A percentile compares a stretch with the other conserved stretches of the same genome.
Conservation (phyloP, 2,113 vertebrate genomes). For the Himantopus leucocephalus region DNA sequence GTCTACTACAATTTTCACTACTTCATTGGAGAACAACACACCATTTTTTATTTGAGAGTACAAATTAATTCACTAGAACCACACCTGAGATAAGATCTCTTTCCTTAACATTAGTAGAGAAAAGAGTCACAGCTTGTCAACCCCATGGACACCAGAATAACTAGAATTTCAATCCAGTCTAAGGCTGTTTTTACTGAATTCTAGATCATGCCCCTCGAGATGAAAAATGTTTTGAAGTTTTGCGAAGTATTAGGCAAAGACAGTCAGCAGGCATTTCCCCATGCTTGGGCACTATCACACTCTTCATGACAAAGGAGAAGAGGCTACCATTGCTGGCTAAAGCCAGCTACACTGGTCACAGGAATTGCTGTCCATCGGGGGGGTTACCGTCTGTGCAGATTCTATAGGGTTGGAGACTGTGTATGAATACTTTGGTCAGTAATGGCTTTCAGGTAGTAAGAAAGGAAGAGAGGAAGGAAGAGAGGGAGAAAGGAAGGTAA, state of each 20-base stretch:
- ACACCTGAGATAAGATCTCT: neutral
- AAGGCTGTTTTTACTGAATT: neutral
- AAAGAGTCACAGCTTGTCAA: neutral
- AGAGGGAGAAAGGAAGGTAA: neutral
- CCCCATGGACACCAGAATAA: neutral
- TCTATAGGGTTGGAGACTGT: neutral
- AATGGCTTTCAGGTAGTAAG: neutral
- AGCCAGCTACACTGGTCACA: neutral
- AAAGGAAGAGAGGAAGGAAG: neutral
- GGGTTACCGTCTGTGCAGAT: neutral
- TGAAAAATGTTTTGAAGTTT: neutral
- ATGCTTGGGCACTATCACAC: neutral
- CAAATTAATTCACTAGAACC: neutral
- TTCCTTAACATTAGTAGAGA: neutral
- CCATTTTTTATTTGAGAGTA: neutral
- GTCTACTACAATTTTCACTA: neutral
- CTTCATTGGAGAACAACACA: neutral
- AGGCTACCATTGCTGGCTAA: neutral
- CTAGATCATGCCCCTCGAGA: accelerated
- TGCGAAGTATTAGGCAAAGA: neutral
- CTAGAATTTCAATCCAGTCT: neutral
- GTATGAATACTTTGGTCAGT: neutral
- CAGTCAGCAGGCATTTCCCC: neutral
- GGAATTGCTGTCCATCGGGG: neutral
- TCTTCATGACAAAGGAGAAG: neutral